Evolutionary conservation across 2,113 vertebrate species (phyloP).

Genomic region (Asarcornis scutulata): DNA sequence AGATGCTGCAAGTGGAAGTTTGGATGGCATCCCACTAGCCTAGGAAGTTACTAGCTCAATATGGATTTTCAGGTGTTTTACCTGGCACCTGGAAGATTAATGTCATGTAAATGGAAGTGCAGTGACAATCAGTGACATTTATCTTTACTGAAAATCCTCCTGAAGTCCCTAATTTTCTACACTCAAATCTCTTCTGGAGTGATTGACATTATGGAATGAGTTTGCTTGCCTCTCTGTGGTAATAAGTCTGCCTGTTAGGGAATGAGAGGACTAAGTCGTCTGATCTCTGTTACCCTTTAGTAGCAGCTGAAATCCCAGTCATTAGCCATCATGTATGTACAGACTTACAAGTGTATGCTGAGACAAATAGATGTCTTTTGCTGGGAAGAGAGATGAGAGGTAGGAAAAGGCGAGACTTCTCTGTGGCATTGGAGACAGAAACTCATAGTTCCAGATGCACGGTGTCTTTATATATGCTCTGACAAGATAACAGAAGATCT

Average conservation of each 20-base stretch:
- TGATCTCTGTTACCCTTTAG: not conserved
- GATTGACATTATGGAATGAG: not conserved
- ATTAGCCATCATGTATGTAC: not conserved
- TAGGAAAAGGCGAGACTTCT: not conserved
- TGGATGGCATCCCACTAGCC: conserved; percentile 3
- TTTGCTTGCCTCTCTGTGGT: not conserved
- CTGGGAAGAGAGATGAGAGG: not conserved
- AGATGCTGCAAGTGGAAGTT: conserved; percentile 8
- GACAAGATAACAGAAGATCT: not conserved
- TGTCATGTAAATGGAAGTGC: not conserved
- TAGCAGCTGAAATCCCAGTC: not conserved
- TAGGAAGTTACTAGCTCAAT: not conserved
- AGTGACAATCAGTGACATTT: not conserved
- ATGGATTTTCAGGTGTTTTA: not conserved
- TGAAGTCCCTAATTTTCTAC: not conserved
- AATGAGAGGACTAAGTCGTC: not conserved
- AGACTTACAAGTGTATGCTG: not conserved
- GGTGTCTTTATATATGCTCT: not conserved
- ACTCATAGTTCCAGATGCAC: not conserved
- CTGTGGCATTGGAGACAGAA: not conserved
- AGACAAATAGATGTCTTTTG: not conserved
- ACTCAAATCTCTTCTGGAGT: not conserved
- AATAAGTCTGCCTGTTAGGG: not conserved
- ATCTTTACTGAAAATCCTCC: not conserved
- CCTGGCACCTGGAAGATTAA: not conserved